Evolutionary conservation across 1,140 invertebrate species (phyloP), one percentile per base, ranked within the genome.

Genomic region (Cyclargus thomasi): DNA sequence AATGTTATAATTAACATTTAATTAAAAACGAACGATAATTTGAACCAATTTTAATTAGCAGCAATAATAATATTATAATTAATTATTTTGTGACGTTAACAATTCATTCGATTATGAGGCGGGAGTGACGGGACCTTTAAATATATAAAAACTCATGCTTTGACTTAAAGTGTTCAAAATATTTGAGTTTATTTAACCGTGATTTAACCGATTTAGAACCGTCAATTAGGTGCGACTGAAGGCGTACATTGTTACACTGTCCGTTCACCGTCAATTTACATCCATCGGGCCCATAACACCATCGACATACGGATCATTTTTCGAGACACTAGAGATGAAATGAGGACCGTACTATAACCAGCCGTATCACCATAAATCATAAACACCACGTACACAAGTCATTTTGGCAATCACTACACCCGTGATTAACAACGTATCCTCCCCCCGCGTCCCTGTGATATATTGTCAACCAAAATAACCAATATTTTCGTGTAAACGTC

Each of bases 351-450:
- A 29, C 29, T 29, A 3, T 29, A 29, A 29, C 29, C 3, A 47
- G 39, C 39, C 39, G 11, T 47, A 16, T 72, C 73, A 74, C 74
- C 78, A 82, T 85, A 83, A 85, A 87, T 87, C 85, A 88, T 72
- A 67, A 74, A 72, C 75, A 76, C 74, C 74, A 77, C 68, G 76
- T 81, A 79, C 78, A 82, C 81, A 80, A 80, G 83, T 86, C 81
- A 82, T 85, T 88, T 88, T 88, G 86, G 86, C 86, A 86, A 86
- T 86, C 76, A 76, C 71, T 73, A 74, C 77, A 69, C 76, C 79
- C 83, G 80, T 85, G 82, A 88, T 88, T 79, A 85, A 86, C 82
- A 79, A 63, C 79, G 70, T 74, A 74, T 78, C 76, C 79, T 76
- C 80, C 77, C 78, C 71, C 64, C 65, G 72, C 74, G 29, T 29